Evolutionary conservation across 2,113 vertebrate genomes (phyloP).

Genomic region (Saccopteryx leptura): DNA sequence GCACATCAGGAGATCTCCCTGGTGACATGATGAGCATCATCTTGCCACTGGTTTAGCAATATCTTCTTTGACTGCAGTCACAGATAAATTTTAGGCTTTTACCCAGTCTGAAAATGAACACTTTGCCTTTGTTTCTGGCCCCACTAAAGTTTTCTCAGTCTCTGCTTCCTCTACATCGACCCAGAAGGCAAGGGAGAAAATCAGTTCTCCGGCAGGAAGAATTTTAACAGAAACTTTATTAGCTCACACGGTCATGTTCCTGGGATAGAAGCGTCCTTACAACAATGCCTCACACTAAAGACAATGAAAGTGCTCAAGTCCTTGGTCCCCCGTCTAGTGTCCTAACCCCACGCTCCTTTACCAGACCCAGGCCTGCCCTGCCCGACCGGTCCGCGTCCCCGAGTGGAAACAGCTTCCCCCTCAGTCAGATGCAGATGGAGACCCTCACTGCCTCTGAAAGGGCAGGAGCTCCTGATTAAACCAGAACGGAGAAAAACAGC

Average conservation of each 20-base stretch:
- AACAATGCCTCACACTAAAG: background rate
- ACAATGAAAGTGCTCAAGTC: background rate
- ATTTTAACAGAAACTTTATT: constrained; percentile 86
- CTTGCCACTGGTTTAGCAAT: background rate
- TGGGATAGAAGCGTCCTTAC: background rate
- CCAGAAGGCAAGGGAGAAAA: background rate
- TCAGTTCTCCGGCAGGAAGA: fast-evolving
- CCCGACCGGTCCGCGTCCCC: background rate
- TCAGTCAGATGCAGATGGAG: background rate
- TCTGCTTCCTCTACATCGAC: background rate
- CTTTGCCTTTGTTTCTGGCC: background rate
- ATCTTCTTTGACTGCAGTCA: constrained; percentile 29
- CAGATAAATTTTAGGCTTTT: constrained; percentile 29
- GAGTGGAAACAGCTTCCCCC: fast-evolving
- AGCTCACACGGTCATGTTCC: constrained; percentile 15
- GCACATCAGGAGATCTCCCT: background rate
- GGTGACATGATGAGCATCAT: background rate
- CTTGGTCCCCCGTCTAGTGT: background rate
- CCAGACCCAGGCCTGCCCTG: background rate
- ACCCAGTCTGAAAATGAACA: background rate
- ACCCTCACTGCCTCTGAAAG: background rate
- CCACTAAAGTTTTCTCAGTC: background rate
- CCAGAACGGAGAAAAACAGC: background rate
- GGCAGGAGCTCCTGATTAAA: background rate
- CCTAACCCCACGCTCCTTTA: background rate